Evolutionary conservation across 2,113 vertebrate species (phyloP), one percentile per base, ranked within the genome.

Genomic region (Craseonycteris thonglongyai): DNA sequence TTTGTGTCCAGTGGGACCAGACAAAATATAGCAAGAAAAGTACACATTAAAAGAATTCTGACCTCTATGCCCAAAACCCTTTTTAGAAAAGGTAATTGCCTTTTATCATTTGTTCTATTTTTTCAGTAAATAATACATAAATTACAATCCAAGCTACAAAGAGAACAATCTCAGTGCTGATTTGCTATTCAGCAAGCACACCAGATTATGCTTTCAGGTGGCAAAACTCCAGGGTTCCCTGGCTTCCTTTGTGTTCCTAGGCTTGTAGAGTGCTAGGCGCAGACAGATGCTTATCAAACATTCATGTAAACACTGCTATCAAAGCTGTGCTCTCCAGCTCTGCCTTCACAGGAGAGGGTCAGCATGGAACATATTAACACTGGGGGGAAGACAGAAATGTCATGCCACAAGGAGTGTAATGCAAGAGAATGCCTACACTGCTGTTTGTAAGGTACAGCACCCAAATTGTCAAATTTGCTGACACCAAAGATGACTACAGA

Each of bases 241-340:
- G 82, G 65, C 88, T 98, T 78, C 96, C 97, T 98, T 97, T 98
- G 96, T 98, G 95, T 97, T 98, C 80, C 61, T 30, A 91, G 88
- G 81, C 96, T 98, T 97, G 97, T 94, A 93, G 97, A 98, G 90
- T 93, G 95, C 97, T 97, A 95, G 96, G 96, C 93, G 95, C 96
- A 98, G 98, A 97, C 98, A 98, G 98, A 98, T 97, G 97, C 97
- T 98, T 98, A 98, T 98, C 98, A 98, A 98, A 98, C 97, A 98
- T 98, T 98, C 96, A 98, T 98, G 97, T 97, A 98, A 98, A 98
- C 96, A 98, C 69, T 80, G 61, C 30, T 98, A 96, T 97, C 97
- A 98, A 98, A 98, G 95, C 96, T 96, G 11, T 86, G 92, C 87
- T 97, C 97, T 96, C 94, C 97, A 93, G 51, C 94, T 86, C 93